These are phyloP conservation scores for Rhyacichthys aspro DNA, from an alignment of 2,797 vertebrate genomes.

Conservation along the genomic window DNA sequence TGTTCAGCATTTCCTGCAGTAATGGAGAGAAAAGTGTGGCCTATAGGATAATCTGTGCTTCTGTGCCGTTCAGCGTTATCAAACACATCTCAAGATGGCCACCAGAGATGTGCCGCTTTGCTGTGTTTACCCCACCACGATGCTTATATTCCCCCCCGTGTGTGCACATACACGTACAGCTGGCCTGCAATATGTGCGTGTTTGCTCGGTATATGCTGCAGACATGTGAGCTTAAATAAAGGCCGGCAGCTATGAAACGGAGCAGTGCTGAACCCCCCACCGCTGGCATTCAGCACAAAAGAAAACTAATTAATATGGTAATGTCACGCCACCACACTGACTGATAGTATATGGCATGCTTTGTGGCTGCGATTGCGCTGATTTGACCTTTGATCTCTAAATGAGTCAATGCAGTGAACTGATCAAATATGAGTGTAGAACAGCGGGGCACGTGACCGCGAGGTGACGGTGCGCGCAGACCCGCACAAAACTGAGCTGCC, in stretches of 20 bases:
- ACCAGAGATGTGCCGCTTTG: constrained; percentile 50
- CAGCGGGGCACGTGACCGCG: constrained; percentile 26
- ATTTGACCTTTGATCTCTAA: constrained; percentile 66
- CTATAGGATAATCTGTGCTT: constrained; percentile 47
- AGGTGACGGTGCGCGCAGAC: constrained; percentile 14
- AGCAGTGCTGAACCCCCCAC: constrained; percentile 21
- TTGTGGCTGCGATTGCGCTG: constrained; percentile 61
- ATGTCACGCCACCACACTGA: constrained; percentile 54
- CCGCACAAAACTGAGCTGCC: not conserved
- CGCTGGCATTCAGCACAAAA: constrained; percentile 63
- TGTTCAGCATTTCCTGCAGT: constrained; percentile 31
- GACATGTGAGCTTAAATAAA: constrained; percentile 57
- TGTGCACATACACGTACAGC: constrained; percentile 59
- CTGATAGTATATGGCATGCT: constrained; percentile 55
- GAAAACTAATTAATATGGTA: constrained; percentile 73
- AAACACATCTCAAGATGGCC: constrained; percentile 57
- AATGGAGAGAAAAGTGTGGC: constrained; percentile 40
- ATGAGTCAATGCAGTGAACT: constrained; percentile 52
- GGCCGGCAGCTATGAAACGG: constrained; percentile 31
- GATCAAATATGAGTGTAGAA: constrained; percentile 48
- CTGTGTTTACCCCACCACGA: constrained; percentile 58
- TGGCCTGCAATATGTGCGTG: constrained; percentile 62
- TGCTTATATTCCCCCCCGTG: constrained; percentile 34
- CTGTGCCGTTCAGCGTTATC: constrained; percentile 53
- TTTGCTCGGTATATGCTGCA: constrained; percentile 59